A percentile compares a stretch with the other conserved stretches of the same genome.
Evolutionary conservation across 2,888 invertebrate genomes (phyloP).

Genomic region (Drosophila cognata): DNA sequence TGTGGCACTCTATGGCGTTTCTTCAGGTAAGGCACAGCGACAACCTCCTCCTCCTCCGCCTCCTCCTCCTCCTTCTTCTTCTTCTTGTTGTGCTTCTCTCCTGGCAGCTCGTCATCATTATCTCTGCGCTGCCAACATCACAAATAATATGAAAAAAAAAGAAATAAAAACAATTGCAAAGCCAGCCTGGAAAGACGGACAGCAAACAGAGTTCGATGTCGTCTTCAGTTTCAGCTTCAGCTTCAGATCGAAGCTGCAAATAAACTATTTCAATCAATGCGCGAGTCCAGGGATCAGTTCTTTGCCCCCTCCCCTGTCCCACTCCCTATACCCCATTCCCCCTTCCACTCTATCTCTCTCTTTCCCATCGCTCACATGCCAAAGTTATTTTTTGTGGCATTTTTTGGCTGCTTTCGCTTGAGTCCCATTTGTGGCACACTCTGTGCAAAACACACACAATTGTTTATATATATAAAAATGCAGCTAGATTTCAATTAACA

Average conservation of each 20-base stretch:
- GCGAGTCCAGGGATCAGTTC: constrained; percentile 55
- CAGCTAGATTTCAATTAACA: background rate
- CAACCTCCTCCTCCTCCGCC: background rate
- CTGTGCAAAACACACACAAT: constrained; percentile 2
- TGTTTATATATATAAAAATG: background rate
- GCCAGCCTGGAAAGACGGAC: constrained; percentile 16
- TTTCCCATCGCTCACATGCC: constrained; percentile 32
- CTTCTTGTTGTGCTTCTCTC: constrained; percentile 26
- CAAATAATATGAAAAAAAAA: constrained; percentile 74
- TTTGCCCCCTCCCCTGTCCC: constrained; percentile 5
- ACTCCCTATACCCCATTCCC: background rate
- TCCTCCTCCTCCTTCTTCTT: background rate
- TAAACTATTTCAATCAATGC: constrained; percentile 80
- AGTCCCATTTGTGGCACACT: constrained; percentile 15
- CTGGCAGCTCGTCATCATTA: constrained; percentile 79
- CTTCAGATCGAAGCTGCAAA: constrained; percentile 67
- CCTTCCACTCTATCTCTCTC: background rate
- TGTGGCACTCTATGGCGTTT: constrained; percentile 71
- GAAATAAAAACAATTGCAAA: constrained; percentile 44
- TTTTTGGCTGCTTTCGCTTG: constrained; percentile 15
- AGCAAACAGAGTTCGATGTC: constrained; percentile 13
- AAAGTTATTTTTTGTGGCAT: constrained; percentile 23
- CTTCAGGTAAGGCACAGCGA: constrained; percentile 68
- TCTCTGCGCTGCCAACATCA: constrained; percentile 78
- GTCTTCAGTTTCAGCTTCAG: constrained; percentile 30